phyloP scores from a whole-genome alignment of 2,888 invertebrate species.

The Caenorhabditis imperialis region DNA sequence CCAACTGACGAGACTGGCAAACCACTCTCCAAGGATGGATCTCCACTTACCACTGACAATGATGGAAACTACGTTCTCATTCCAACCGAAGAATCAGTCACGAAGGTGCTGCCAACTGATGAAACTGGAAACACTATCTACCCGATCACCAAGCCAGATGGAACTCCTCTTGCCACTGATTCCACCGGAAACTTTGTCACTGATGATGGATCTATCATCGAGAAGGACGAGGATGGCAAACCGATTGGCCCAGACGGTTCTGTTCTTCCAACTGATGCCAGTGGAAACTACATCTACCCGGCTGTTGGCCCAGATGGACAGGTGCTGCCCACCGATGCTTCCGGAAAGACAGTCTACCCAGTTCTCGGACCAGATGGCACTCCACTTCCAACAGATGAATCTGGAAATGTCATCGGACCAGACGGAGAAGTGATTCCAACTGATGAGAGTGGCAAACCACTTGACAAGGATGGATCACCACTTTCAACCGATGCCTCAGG shows the following conservation, averaged over 20 bases:
- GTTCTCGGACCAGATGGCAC: constrained; percentile 54
- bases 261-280: constrained; percentile 59
- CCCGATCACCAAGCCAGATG: constrained; percentile 39
- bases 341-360: constrained; percentile 60
- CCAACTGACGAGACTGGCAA: constrained; percentile 41
- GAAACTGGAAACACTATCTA: constrained; percentile 37
- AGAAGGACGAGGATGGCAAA: constrained; percentile 44
- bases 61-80: constrained; percentile 40
- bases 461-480: constrained; percentile 47
- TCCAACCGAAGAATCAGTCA: constrained; percentile 13
- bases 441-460: constrained; percentile 39
- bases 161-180: constrained; percentile 52
- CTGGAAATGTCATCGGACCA: constrained; percentile 50
- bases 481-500: constrained; percentile 44
- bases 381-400: constrained; percentile 32
- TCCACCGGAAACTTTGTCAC: constrained; percentile 41
- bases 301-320: constrained; percentile 50
- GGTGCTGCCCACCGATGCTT: constrained; percentile 54
- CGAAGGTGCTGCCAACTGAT: constrained; percentile 49
- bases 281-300: constrained; percentile 58
- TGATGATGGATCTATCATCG: constrained; percentile 26
- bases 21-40: constrained; percentile 47
- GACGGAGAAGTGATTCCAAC: constrained; percentile 62
- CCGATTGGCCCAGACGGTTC: constrained; percentile 63
- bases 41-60: constrained; percentile 44